Base-by-base conservation (phyloP, 1,140 invertebrate genomes). In the Protaetia brevitarsis region DNA sequence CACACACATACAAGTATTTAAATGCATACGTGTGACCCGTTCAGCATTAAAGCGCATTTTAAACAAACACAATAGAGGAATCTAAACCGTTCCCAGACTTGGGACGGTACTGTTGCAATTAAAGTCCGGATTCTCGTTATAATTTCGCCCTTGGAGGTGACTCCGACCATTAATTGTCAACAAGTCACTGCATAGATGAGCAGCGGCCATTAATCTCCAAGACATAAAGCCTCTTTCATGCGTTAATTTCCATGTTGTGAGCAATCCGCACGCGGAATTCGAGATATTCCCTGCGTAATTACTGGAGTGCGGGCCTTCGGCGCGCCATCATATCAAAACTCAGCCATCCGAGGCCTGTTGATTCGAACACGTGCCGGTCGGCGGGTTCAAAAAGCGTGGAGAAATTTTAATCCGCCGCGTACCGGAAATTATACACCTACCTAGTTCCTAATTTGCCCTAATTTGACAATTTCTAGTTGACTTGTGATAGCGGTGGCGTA, bases 211-310 rank as follows among this genome's bases (percentile, higher is more conserved):
- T 68, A 68, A 68, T 57, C 64, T 45, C 56, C 16, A 67, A 67
- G 60, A 64, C 66, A 51, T 60, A 63, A 60, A 65, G 26, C 61
- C 45, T 36, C 68, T 71, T 67, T 69, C 68, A 63, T 65, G 70
- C 68, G 70, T 69, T 71, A 71, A 71, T 69, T 71, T 71, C 64
- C 64, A 63, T 71, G 68, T 67, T 64, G 65, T 61, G 64, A 67
- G 59, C 68, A 71, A 71, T 71, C 66, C 68, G 61, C 61, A 66
- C 63, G 41, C 64, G 70, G 70, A 69, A 71, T 71, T 19, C 63
- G n/a, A 66, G 64, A 63, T 69, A 69, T 69, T 68, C 69, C 56
- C 63, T 27, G 51, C 62, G 57, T 70, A 70, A 69, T 71, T 69
- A 71, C 64, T 29, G 6, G 27, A 59, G 57, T 59, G 27, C 31